phyloP scores from a whole-genome alignment of 2,888 invertebrate species.

The Hypena proboscidalis region DNA sequence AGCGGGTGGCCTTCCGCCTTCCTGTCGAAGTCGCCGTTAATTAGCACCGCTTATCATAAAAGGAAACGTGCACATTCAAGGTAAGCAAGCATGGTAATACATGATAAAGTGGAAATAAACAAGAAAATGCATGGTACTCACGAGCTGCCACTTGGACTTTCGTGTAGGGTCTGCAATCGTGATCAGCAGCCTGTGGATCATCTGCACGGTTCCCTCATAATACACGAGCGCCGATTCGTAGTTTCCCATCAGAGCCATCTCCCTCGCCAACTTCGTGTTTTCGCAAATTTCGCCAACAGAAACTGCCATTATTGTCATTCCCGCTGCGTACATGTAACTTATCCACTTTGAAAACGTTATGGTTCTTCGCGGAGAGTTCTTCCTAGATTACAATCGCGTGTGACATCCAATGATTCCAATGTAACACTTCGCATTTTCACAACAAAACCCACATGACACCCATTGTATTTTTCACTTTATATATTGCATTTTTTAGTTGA shows the following conservation, averaged over 20 bases:
- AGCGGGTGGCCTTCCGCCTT: slow-evolving; percentile 73
- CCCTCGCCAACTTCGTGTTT: slow-evolving; percentile 97
- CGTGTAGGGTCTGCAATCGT: slow-evolving; percentile 92
- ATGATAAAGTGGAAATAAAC: slow-evolving; percentile 33
- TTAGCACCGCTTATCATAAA: slow-evolving; percentile 72
- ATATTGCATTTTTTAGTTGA: slow-evolving; percentile 41
- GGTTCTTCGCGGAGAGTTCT: slow-evolving; percentile 57
- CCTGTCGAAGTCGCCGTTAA: slow-evolving; percentile 64
- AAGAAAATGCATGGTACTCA: slow-evolving; percentile 66
- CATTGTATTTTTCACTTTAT: slow-evolving; percentile 51
- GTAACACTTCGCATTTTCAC: slow-evolving; percentile 72
- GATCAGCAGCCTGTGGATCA: slow-evolving; percentile 93
- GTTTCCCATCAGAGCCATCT: slow-evolving; percentile 97
- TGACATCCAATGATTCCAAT: slow-evolving; percentile 65
- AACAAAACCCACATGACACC: slow-evolving; percentile 51
- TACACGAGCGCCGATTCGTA: slow-evolving; percentile 97
- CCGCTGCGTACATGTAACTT: slow-evolving; percentile 82
- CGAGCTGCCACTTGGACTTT: slow-evolving; percentile 96
- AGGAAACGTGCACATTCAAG: slow-evolving; percentile 76
- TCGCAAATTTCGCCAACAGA: slow-evolving; percentile 96
- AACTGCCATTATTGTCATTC: slow-evolving; percentile 94
- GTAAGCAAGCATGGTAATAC: slow-evolving; percentile 57
- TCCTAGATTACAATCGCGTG: slow-evolving; percentile 66
- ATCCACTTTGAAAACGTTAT: slow-evolving; percentile 63
- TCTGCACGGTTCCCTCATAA: slow-evolving; percentile 96